Evolutionary conservation across 2,888 invertebrate species (phyloP), one percentile per base, ranked within the genome.

Genomic region (Clepsis dumicolana): DNA sequence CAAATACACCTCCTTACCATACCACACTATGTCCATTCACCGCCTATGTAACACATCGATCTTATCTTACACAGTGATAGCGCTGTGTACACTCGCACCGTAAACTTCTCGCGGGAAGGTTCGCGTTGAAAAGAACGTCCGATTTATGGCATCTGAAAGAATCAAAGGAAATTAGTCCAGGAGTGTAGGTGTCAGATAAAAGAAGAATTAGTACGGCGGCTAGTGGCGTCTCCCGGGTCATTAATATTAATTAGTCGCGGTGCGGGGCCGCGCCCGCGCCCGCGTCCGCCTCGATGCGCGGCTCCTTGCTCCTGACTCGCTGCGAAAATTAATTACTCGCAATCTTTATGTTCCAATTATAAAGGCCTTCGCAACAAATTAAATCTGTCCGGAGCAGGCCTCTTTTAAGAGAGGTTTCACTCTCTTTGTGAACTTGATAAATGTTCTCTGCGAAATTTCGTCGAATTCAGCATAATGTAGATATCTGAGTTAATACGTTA

Each of bases 261-360:
- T 85, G 86, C 83, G 85, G 48, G 21, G 83, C 83, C 75, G 73
- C 72, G 84, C 80, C 85, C 81, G 82, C 83, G 85, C 84, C 83
- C 74, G 73, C 72, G 84, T 80, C 85, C 81, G 82, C 80, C 85
- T 87, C 88, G 89, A 88, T 91, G 86, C 91, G 87, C 88, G 84
- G 86, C 88, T 90, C 90, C 89, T 91, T 92, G 93, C 93, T 92
- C 87, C 89, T 91, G 93, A 93, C 93, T 93, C 91, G 88, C 91
- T 89, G 91, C 90, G 88, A 93, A 93, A 93, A 93, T 93, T 93
- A 93, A 93, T 93, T 93, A 93, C 93, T 93, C 91, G 85, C 92
- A 93, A 93, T 93, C 93, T 93, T 93, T 93, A 93, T 93, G 91
- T 93, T 93, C 93, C 93, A 93, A 93, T 93, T 93, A 93, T 93